A percentile compares a stretch with the other conserved stretches of the same genome.
phyloP scores from a whole-genome alignment of 2,113 vertebrate genomes.

The Laticauda laticaudata region DNA sequence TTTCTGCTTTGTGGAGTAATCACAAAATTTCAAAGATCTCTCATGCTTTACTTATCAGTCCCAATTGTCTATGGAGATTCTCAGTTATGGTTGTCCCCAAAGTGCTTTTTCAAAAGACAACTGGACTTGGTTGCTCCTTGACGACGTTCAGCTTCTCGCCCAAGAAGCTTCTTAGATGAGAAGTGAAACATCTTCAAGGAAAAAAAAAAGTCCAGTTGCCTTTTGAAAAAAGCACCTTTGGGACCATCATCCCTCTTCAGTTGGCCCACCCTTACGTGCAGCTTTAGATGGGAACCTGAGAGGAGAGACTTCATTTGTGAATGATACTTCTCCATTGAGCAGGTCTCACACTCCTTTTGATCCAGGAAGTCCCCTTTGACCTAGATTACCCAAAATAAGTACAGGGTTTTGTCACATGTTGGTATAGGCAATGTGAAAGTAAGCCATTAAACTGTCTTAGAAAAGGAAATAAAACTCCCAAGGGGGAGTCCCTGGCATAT shows the following conservation, averaged over 20 bases:
- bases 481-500: neutral
- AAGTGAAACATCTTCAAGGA: too few relatives aligned
- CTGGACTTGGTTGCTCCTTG: neutral
- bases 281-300: neutral
- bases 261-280: neutral
- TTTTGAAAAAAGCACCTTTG: too few relatives aligned
- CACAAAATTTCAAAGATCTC: too few relatives aligned
- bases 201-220: too few relatives aligned
- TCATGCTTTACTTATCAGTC: neutral
- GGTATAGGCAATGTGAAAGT: neutral
- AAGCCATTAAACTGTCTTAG: neutral
- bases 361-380: neutral
- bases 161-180: too few relatives aligned
- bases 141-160: too few relatives aligned
- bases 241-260: neutral
- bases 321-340: neutral
- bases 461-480: neutral
- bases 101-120: too few relatives aligned
- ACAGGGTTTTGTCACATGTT: neutral
- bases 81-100: neutral
- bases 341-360: neutral
- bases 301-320: neutral
- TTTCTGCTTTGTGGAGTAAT: neutral
- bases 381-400: neutral
- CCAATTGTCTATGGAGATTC: neutral